These are phyloP conservation scores for Leptopilina drosophilae DNA, from an alignment of 2,888 invertebrate species.

Conservation along the genomic window DNA sequence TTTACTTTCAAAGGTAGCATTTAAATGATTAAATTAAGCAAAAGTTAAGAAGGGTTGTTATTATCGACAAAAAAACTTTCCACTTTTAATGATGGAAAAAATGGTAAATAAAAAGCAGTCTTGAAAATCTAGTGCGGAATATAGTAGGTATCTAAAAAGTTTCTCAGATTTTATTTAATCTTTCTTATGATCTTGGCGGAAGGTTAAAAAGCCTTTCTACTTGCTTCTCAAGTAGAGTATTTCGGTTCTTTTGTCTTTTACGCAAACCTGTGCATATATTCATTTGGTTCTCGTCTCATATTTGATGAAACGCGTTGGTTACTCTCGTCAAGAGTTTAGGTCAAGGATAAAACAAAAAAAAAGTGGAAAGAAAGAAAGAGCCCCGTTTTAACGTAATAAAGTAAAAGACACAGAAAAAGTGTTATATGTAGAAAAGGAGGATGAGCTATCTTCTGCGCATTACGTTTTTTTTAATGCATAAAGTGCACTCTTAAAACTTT, in stretches of 20 bases:
- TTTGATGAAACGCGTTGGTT: constrained; percentile 30
- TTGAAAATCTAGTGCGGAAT: background rate
- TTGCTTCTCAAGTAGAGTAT: background rate
- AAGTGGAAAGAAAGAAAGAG: no score
- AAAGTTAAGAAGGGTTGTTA: no score
- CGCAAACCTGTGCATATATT: constrained; percentile 9
- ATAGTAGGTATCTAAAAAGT: background rate
- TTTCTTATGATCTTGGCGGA: background rate
- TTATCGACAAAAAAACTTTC: no score
- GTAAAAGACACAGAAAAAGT: background rate
- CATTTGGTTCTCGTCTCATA: constrained; percentile 3
- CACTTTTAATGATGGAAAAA: no score
- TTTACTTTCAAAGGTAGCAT: no score
- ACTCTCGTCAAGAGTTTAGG: constrained; percentile 18
- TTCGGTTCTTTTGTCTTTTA: constrained; percentile 28
- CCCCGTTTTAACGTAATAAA: constrained; percentile 10
- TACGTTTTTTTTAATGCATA: background rate
- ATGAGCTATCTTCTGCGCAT: background rate
- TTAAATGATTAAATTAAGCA: no score
- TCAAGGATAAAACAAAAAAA: constrained; percentile 17
- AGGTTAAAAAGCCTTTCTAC: constrained; percentile 13
- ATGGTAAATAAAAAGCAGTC: background rate
- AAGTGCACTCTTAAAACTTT: background rate
- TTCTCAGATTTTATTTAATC: background rate
- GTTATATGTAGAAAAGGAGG: background rate